A percentile compares a stretch with the other conserved stretches of the same genome.
These are phyloP conservation scores for Lochmaea capreae DNA, from an alignment of 2,888 invertebrate species.

Conservation along the genomic window DNA sequence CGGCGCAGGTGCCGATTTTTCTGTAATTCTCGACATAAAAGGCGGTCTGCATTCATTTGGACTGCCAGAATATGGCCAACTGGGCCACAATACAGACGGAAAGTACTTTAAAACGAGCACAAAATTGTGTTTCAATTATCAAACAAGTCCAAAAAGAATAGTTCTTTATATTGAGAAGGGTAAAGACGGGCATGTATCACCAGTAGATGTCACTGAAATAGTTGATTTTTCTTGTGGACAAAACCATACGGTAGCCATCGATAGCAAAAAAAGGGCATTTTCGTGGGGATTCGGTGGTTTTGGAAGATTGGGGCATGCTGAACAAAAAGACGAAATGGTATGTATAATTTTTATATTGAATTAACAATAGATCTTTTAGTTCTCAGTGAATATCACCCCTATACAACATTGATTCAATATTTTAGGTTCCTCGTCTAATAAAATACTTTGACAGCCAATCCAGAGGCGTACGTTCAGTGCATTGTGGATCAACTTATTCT, in stretches of 20 bases:
- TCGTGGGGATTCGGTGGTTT: constrained; percentile 98
- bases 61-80: constrained; percentile 91
- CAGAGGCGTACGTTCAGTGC: constrained; percentile 83
- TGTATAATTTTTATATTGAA: constrained; percentile 7
- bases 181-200: constrained; percentile 86
- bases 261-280: constrained; percentile 88
- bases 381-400: too few species aligned
- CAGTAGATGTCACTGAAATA: constrained; percentile 87
- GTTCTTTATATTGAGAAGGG: constrained; percentile 88
- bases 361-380: too few species aligned
- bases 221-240: constrained; percentile 91
- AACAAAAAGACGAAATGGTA: constrained; percentile 91
- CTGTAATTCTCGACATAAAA: constrained; percentile 89
- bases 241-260: constrained; percentile 92
- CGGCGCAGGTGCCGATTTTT: constrained; percentile 93
- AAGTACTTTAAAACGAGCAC: constrained; percentile 93
- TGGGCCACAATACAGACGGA: constrained; percentile 95
- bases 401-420: too few species aligned
- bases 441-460: constrained; percentile 90
- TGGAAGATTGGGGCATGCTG: constrained; percentile 92
- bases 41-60: constrained; percentile 93
- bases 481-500: constrained; percentile 89
- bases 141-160: constrained; percentile 86
- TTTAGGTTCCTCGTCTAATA: constrained; percentile 75
- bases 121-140: constrained; percentile 88